These are phyloP conservation scores for Nymphalis io DNA, from an alignment of 1,140 invertebrate genomes.

Conservation along the genomic window DNA sequence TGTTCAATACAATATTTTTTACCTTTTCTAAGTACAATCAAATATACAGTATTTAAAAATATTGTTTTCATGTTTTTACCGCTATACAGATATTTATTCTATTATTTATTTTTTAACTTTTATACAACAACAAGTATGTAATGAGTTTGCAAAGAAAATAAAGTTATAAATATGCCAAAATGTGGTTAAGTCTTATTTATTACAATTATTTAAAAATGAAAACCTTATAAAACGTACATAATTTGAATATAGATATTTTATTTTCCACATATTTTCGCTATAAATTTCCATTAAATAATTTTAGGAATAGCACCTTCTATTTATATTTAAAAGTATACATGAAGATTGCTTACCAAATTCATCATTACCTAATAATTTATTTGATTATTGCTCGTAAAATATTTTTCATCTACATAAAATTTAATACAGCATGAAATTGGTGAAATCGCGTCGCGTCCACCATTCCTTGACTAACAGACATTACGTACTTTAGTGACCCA, in stretches of 20 bases:
- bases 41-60: background rate
- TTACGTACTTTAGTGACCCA: slow-evolving; percentile 67
- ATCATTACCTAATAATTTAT: background rate
- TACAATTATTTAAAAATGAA: too few species aligned
- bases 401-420: slow-evolving; percentile 34
- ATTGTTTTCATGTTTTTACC: too few species aligned
- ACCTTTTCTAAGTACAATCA: background rate
- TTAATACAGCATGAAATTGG: slow-evolving; percentile 38
- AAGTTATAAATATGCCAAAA: too few species aligned
- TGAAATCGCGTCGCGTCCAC: slow-evolving; percentile 30
- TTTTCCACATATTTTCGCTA: background rate
- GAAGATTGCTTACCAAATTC: background rate
- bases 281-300: background rate
- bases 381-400: slow-evolving; percentile 19
- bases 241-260: background rate
- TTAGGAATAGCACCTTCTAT: background rate
- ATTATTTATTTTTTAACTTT: background rate
- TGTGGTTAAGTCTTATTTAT: too few species aligned
- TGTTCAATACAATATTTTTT: background rate
- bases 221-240: background rate
- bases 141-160: too few species aligned
- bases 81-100: background rate
- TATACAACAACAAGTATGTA: too few species aligned
- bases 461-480: slow-evolving; percentile 53
- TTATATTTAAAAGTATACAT: background rate